Base-by-base conservation (phyloP, 2,888 invertebrate genomes). In the Rhogogaster chlorosoma region DNA sequence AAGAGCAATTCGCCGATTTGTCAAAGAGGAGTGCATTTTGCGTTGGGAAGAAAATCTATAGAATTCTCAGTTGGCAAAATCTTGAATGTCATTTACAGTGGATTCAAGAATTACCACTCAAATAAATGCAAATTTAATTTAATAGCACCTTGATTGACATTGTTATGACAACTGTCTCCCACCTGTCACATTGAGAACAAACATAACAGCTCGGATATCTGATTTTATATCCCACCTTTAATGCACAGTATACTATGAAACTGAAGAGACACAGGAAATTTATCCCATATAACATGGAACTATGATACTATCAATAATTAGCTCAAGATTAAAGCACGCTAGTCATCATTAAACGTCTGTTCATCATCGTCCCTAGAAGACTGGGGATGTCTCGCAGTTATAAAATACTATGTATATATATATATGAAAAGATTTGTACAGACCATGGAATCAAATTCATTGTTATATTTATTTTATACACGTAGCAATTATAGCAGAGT, bases 371-470 rank as follows among this genome's bases (percentile, higher is more conserved):
- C 77, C 18, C 49, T 22, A 77, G 6, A 49, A 77, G 29, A 18
- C 53, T 32, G 15, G 26, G 29, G 77, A 49, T 77, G 49, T 53
- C 42, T 80, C 12, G 64, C 73, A 75, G 67, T 84, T 84, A 85
- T 78, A 85, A 38, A 85, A 86, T 77, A 53, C 57, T 83, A 84
- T 83, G 85, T 87, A 84, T 87, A 86, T 88, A 87, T 83, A 84
- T 83, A 86, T 87, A 84, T 87, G 86, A 88, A 87, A 86, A 32
- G 86, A 86, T 89, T 88, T 89, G 88, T 89, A 89, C 88, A 88
- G 86, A 87, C 86, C 86, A 86, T 88, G 88, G 88, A 89, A 89
- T 89, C 87, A 88, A 87, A 88, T 87, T 89, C 87, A 89, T 87
- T 87, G 88, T 88, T 87, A 88, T 82, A 87, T 75, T 88, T 87